phyloP scores from a whole-genome alignment of 2,888 invertebrate species.

The Koerneria pararmatus region DNA sequence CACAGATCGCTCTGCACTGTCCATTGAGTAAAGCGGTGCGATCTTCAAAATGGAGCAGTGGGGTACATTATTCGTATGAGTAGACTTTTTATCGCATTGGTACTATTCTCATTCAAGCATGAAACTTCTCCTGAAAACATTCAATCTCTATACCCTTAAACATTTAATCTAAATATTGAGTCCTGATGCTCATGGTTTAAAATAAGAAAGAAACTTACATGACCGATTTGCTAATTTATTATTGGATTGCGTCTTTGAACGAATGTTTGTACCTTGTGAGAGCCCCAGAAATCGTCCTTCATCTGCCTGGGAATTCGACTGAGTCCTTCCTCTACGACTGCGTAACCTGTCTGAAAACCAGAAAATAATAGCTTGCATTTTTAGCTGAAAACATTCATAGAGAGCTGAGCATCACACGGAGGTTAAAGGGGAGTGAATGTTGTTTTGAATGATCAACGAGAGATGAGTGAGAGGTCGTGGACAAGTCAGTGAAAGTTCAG shows the following conservation, averaged over 20 bases:
- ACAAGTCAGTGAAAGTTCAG: neutral
- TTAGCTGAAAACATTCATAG: neutral
- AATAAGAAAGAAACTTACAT: neutral
- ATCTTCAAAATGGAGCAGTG: conserved; percentile 26
- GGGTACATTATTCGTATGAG: too few species aligned
- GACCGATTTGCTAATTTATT: neutral
- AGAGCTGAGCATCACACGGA: neutral
- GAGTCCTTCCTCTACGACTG: conserved; percentile 42
- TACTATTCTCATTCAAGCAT: too few species aligned
- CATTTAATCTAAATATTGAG: too few species aligned
- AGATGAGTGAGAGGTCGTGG: neutral
- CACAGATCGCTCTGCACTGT: conserved; percentile 50
- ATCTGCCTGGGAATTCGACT: conserved; percentile 37
- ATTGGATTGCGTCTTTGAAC: neutral
- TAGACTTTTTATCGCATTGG: too few species aligned
- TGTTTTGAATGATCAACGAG: neutral
- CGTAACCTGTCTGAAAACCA: conserved; percentile 39
- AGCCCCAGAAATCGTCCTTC: conserved; percentile 49
- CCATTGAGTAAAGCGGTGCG: conserved; percentile 50
- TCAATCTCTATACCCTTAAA: too few species aligned
- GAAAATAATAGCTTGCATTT: neutral
- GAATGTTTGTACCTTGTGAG: conserved; percentile 29
- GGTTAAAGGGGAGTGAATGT: neutral
- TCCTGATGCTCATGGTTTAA: conserved; percentile 11
- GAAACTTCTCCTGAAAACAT: too few species aligned